Base-by-base conservation (phyloP, 2,113 vertebrate species). In the Alligator mississippiensis region DNA sequence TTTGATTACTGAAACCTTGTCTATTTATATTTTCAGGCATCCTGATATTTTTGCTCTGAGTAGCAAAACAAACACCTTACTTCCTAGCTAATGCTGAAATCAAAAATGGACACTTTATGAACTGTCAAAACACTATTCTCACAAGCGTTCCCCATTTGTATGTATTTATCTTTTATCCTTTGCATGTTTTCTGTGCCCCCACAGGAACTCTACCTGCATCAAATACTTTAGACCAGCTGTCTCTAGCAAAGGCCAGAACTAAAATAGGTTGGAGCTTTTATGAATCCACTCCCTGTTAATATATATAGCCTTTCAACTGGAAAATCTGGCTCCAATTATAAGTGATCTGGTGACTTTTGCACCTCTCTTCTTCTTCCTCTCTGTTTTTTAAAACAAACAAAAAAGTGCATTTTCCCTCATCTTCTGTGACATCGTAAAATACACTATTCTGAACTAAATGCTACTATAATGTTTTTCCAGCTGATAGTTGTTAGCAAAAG, bases 401-500 rank as follows among this genome's bases (percentile, higher is more conserved):
- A 87, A 38, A 80, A 6, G 9, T 82, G 27, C 28, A 47, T 89
- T 90, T 82, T 83, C 68, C 27, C 77, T 21, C 57, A 30, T 81
- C 84, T 87, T 97, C 55, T 3, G 70, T 68, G 68, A 80, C 63
- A 91, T 75, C 28, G 2, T 90, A 91, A 97, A 94, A 93, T 74
- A 76, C 22, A 81, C 16, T 59, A 11, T 5, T 6, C 47, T 57
- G 77, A 58, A 87, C 76, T 80, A 82, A 76, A n/a, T 66, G 25
- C 88, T 88, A 75, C 87, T 92, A 54, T 24, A 93, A 80, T 93
- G 66, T 87, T 94, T 72, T 94, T 96, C 94, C 87, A 83, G 93
- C 96, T 91, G 89, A 82, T 92, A 91, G 92, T 85, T 93, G 85
- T 92, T 94, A 96, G 87, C 54, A 47, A 17, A n/a, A 94, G 88